Evolutionary conservation across 2,797 vertebrate genomes (phyloP).

Genomic region (Potorous gilbertii): DNA sequence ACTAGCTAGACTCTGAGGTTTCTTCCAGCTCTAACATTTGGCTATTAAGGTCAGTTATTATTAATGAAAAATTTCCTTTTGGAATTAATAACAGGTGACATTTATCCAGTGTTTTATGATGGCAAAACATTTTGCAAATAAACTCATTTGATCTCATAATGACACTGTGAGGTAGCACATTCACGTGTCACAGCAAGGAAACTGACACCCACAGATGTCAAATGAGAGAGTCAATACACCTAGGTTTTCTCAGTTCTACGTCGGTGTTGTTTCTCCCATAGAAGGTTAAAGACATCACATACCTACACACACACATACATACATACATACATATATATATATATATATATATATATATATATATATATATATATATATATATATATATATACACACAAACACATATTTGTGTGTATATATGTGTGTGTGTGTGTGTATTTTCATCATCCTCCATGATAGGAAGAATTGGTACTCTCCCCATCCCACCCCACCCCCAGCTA

Average conservation of each 20-base stretch:
- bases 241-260: not conserved
- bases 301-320: no score
- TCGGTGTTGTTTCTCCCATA: not conserved
- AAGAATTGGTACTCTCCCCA: not conserved
- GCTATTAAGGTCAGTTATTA: not conserved
- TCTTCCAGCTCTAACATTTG: not conserved
- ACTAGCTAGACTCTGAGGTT: not conserved
- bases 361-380: no score
- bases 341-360: no score
- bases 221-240: not conserved
- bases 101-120: not conserved
- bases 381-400: no score
- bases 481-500: not conserved
- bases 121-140: not conserved
- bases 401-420: no score
- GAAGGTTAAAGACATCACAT: not conserved
- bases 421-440: not conserved
- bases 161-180: not conserved
- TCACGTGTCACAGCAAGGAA: not conserved
- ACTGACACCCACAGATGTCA: not conserved
- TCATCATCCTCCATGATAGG: not conserved
- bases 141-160: not conserved
- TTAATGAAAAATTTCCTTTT: not conserved
- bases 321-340: no score
- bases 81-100: not conserved